Evolutionary conservation across 30 jellyfish, hydroid and myxozoan species (phyloP).

Genomic region (Nemopilema nomurai): DNA sequence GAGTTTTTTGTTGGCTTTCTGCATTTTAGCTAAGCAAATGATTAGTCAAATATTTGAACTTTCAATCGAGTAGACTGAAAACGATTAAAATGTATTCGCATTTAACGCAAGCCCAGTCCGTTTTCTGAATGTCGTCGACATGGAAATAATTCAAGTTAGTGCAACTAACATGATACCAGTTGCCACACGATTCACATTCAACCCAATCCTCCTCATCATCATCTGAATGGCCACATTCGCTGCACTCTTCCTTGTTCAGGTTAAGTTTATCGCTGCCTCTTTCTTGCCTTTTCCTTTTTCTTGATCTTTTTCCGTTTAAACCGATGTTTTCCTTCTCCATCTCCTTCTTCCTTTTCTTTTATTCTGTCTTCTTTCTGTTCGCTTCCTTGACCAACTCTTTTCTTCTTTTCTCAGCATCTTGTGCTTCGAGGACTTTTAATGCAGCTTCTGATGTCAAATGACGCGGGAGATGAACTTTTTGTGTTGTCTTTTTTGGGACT

Average conservation of each 20-base stretch:
- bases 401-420: conserved; percentile 2
- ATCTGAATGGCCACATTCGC: background rate
- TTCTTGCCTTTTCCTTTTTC: background rate
- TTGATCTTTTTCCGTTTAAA: background rate
- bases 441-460: conserved; percentile 16
- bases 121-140: background rate
- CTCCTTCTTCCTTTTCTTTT: conserved; percentile 6
- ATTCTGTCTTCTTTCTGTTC: background rate
- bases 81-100: background rate
- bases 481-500: background rate
- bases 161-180: conserved; percentile 15
- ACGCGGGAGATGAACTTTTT: conserved; percentile 8
- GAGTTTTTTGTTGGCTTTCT: background rate
- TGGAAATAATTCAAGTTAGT: conserved; percentile 11
- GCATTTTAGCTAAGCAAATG: background rate
- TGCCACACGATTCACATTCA: background rate
- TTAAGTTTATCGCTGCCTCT: background rate
- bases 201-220: conserved; percentile 3
- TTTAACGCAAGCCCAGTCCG: conserved; percentile 15
- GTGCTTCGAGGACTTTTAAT: conserved; percentile 13
- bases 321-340: background rate
- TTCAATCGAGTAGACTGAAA: background rate
- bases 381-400: background rate
- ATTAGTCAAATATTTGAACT: background rate
- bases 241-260: background rate